Percentiles rank a stretch among this genome's conserved stretches.
Conservation (phyloP, 2,113 vertebrate genomes). For the Narcine bancroftii region DNA sequence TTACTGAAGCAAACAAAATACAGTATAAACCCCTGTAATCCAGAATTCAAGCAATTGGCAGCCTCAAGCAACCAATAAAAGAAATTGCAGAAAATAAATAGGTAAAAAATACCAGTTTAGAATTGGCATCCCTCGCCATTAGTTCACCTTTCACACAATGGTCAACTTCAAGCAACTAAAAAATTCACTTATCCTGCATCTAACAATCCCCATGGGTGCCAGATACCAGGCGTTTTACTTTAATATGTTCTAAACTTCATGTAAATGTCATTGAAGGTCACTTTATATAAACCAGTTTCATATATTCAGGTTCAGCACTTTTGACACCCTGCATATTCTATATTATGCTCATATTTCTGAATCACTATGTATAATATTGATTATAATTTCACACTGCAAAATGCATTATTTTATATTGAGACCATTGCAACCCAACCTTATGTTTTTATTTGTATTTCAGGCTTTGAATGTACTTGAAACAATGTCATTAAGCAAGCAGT, state of each 20-base stretch:
- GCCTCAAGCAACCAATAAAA: too few relatives aligned
- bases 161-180: too few relatives aligned
- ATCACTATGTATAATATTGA: not conserved
- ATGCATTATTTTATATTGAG: not conserved
- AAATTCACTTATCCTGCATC: too few relatives aligned
- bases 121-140: too few relatives aligned
- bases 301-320: not conserved
- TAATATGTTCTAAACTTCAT: not conserved
- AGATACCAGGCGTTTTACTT: too few relatives aligned
- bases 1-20: too few relatives aligned
- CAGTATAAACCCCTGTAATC: too few relatives aligned
- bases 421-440: not conserved
- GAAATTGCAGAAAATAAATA: too few relatives aligned
- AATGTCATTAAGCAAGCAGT: conserved; percentile 78
- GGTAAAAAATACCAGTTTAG: too few relatives aligned
- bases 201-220: too few relatives aligned
- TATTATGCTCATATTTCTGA: not conserved
- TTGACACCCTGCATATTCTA: not conserved
- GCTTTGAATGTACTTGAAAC: conserved; percentile 67
- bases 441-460: conserved; percentile 51
- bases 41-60: too few relatives aligned
- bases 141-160: too few relatives aligned
- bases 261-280: not conserved
- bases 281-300: not conserved
- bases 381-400: not conserved